These are phyloP conservation scores for Anthoscopus minutus DNA, from an alignment of 2,113 vertebrate species.

Conservation along the genomic window DNA sequence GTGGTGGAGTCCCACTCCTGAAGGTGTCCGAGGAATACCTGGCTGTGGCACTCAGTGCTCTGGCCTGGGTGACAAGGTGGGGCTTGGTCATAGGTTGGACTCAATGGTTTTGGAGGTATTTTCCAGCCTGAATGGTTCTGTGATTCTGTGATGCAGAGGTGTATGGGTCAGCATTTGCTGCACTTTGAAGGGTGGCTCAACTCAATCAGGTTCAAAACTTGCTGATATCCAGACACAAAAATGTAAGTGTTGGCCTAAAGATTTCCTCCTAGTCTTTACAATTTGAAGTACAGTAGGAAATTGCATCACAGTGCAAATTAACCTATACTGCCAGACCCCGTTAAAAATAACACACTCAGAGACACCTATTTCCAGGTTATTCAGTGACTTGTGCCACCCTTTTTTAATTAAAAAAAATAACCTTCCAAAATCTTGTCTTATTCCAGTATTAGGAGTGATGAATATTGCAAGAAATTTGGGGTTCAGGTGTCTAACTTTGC, in stretches of 20 bases:
- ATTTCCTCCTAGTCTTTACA: not conserved
- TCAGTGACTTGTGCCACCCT: not conserved
- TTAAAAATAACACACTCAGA: not conserved
- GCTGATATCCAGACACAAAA: not conserved
- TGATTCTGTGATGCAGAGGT: not conserved
- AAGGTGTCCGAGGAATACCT: accelerated
- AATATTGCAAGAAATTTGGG: not conserved
- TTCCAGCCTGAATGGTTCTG: not conserved
- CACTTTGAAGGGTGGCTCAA: not conserved
- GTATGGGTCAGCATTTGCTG: not conserved
- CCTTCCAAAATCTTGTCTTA: not conserved
- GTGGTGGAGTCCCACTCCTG: not conserved
- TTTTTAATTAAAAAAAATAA: not conserved
- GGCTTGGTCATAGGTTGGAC: not conserved
- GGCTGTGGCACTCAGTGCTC: not conserved
- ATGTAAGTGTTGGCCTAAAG: not conserved
- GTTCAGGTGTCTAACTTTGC: not conserved
- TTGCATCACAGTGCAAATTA: not conserved
- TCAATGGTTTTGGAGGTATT: accelerated
- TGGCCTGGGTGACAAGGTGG: not conserved
- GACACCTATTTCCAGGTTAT: not conserved
- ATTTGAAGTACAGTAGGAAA: not conserved
- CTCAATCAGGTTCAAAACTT: not conserved
- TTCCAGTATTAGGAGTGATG: not conserved
- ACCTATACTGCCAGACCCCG: not conserved